Evolutionary conservation across 2,113 vertebrate genomes (phyloP).

Genomic region (Oreocharis arfaki): DNA sequence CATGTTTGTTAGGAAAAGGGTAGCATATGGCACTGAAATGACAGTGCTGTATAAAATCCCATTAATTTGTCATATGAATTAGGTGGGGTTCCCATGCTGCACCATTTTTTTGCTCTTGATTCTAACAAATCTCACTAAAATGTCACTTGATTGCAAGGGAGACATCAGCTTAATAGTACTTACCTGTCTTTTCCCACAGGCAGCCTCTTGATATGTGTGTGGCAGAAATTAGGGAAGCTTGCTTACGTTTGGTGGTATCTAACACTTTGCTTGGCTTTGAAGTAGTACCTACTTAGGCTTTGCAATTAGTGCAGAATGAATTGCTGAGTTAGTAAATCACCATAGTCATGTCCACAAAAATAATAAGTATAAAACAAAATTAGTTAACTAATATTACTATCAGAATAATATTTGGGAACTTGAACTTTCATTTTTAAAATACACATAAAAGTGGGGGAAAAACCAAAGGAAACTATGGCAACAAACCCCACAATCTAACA

Average conservation of each 20-base stretch:
- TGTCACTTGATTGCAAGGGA: not conserved
- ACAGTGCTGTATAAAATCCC: not conserved
- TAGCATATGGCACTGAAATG: not conserved
- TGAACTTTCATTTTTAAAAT: not conserved
- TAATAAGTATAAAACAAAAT: not conserved
- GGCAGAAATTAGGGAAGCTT: not conserved
- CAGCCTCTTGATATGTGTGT: not conserved
- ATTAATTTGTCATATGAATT: not conserved
- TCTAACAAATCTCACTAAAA: not conserved
- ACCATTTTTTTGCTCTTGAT: not conserved
- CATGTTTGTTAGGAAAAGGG: not conserved
- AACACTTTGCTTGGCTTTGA: not conserved
- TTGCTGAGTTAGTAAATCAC: not conserved
- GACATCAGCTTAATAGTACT: not conserved
- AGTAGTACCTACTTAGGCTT: not conserved
- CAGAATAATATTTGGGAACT: not conserved
- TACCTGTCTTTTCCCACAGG: not conserved
- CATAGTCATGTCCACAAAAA: not conserved
- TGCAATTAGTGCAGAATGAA: not conserved
- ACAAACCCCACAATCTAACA: not conserved
- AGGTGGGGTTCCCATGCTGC: not conserved
- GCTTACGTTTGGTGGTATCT: not conserved
- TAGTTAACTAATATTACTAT: not conserved
- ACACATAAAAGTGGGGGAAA: not conserved
- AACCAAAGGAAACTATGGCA: not conserved